These are phyloP conservation scores for Cepphus grylle DNA, from an alignment of 2,113 vertebrate species.

Conservation along the genomic window DNA sequence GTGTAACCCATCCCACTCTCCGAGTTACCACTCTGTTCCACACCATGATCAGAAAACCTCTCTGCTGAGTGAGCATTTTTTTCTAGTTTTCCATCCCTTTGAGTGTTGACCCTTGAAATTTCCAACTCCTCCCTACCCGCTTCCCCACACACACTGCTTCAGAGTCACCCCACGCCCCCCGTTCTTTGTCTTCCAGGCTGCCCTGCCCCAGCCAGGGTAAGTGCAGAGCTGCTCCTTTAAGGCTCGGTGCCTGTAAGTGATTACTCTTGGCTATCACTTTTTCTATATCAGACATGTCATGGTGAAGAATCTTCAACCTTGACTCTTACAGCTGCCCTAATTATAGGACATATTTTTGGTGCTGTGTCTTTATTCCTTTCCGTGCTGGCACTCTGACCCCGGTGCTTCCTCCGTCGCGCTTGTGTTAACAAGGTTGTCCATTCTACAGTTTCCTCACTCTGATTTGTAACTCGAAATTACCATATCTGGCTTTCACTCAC, in stretches of 20 bases:
- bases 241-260: conserved; percentile 57
- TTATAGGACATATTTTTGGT: conserved; percentile 74
- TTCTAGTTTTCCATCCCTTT: not conserved
- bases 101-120: conserved; percentile 38
- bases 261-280: conserved; percentile 66
- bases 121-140: not conserved
- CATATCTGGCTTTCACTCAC: conserved; percentile 73
- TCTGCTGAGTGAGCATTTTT: not conserved
- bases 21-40: not conserved
- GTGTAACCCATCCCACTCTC: not conserved
- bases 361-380: conserved; percentile 71
- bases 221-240: conserved; percentile 41
- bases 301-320: conserved; percentile 75
- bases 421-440: conserved; percentile 73
- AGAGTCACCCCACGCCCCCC: not conserved
- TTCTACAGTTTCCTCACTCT: conserved; percentile 64
- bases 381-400: conserved; percentile 62
- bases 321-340: conserved; percentile 73
- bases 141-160: not conserved
- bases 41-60: not conserved
- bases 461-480: conserved; percentile 74
- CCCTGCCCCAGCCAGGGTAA: not conserved
- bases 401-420: conserved; percentile 61
- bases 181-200: not conserved
- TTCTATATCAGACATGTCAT: conserved; percentile 68